Evolutionary conservation across 2,797 vertebrate genomes (phyloP).

Genomic region (Melanotaenia maccullochi): DNA sequence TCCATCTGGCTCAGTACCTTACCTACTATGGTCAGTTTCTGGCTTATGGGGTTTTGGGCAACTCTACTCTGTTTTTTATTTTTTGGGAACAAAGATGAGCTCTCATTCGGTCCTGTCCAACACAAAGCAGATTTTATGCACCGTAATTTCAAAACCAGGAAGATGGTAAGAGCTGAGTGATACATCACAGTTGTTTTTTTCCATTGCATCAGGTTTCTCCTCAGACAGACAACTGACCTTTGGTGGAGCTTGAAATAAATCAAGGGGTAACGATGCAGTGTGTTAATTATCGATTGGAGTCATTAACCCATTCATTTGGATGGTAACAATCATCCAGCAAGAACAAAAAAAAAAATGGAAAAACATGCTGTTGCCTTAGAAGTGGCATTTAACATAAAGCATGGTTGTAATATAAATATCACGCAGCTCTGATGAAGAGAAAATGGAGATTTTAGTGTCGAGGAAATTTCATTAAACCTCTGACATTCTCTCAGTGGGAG

Average conservation of each 20-base stretch:
- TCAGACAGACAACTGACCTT: conserved; percentile 67
- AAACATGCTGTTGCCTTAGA: neutral
- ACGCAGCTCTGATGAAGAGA: conserved; percentile 16
- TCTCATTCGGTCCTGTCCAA: neutral
- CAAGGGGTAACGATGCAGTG: conserved; percentile 2
- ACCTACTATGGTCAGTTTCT: conserved; percentile 92
- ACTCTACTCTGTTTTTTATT: neutral
- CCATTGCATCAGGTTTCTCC: conserved; percentile 53
- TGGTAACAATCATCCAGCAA: neutral
- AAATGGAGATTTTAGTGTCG: conserved; percentile 19
- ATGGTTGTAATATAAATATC: conserved; percentile 10
- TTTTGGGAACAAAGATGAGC: neutral
- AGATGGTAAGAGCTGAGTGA: conserved; percentile 13
- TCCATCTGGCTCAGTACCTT: conserved; percentile 94
- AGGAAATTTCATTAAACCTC: conserved; percentile 54
- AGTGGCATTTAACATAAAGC: conserved; percentile 18
- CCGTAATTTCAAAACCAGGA: neutral
- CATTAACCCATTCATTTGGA: neutral
- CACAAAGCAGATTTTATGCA: neutral
- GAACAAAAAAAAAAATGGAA: neutral
- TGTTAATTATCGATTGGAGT: conserved; percentile 38
- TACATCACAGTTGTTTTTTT: conserved; percentile 10
- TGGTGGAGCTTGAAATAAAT: conserved; percentile 40
- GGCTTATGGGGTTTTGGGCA: neutral
- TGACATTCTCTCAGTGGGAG: conserved; percentile 13